These are phyloP conservation scores for Myopa testacea DNA, from an alignment of 2,888 invertebrate species.

Conservation along the genomic window DNA sequence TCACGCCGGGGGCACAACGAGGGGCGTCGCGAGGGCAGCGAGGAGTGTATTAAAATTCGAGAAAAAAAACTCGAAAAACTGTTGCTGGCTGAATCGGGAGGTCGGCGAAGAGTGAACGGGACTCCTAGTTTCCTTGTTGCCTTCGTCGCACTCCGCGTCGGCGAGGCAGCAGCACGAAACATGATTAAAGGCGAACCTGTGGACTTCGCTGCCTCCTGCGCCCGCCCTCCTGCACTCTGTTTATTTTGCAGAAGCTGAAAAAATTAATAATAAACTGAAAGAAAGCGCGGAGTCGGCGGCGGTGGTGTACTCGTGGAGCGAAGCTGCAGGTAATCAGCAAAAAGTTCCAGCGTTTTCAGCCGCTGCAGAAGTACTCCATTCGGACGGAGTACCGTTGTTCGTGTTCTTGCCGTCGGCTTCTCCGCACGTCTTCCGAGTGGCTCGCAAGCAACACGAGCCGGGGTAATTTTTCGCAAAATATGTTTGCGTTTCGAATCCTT, in stretches of 20 bases:
- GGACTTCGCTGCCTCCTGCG: neutral
- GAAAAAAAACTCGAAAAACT: no score
- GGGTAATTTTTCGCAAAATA: conserved; percentile 2
- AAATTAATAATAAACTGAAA: conserved; percentile 8
- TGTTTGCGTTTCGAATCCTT: neutral
- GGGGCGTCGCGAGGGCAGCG: neutral
- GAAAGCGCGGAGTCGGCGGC: neutral
- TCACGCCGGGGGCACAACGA: neutral
- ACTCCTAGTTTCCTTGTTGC: neutral
- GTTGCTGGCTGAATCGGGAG: neutral
- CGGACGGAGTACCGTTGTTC: neutral
- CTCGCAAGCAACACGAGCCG: neutral
- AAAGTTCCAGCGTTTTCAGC: neutral
- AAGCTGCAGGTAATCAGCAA: neutral
- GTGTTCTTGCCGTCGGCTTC: neutral
- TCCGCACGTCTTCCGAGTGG: no score
- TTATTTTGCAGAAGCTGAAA: conserved; percentile 3
- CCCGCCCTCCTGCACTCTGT: neutral
- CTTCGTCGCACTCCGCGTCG: neutral
- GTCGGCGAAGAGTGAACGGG: neutral
- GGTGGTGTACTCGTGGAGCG: neutral
- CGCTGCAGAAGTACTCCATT: neutral
- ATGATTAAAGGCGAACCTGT: conserved; percentile 1
- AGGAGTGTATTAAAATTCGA: neutral
- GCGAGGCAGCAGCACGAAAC: neutral